phyloP scores from a whole-genome alignment of 2,797 vertebrate species.

The Buceros bicornis region DNA sequence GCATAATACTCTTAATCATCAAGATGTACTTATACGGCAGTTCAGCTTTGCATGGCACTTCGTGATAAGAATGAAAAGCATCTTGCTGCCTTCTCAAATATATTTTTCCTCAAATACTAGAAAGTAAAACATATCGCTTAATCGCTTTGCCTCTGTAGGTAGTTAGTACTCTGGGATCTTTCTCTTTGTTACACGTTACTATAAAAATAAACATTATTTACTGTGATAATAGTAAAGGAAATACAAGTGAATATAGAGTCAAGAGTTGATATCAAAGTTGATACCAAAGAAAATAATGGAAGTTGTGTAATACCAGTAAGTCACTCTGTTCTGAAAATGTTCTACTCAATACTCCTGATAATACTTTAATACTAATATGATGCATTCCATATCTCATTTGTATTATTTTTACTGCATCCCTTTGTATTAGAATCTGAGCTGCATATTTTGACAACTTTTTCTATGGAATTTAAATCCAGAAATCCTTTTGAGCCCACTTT shows the following conservation, averaged over 20 bases:
- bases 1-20: neutral
- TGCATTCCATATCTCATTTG: neutral
- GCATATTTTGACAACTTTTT: neutral
- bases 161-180: neutral
- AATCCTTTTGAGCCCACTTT: neutral
- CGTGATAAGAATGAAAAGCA: neutral
- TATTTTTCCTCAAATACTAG: neutral
- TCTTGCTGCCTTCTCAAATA: neutral
- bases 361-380: neutral
- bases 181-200: neutral
- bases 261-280: neutral
- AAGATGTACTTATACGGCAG: neutral
- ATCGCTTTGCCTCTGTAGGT: neutral
- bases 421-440: neutral
- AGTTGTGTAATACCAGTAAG: neutral
- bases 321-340: neutral
- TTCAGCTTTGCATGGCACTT: neutral
- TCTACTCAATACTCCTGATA: neutral
- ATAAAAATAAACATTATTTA: neutral
- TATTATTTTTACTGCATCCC: neutral
- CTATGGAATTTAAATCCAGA: neutral
- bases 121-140: neutral
- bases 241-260: neutral
- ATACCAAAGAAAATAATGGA: neutral
- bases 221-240: neutral